phyloP scores from a whole-genome alignment of 1,140 invertebrate genomes.

The Tetramorium alpestre region DNA sequence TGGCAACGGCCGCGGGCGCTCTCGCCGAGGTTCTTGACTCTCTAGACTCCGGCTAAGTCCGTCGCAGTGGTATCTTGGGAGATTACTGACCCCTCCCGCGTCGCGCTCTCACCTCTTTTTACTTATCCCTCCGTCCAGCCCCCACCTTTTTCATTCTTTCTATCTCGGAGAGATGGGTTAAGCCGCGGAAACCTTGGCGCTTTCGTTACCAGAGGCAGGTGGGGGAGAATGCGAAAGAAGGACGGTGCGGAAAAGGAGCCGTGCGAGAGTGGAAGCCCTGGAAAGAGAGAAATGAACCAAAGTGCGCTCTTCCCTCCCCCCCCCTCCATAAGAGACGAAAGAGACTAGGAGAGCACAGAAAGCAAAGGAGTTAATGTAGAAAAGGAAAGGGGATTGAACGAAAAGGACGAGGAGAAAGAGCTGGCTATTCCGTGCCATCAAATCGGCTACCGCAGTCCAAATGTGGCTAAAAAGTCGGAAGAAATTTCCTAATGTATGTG shows the following conservation, averaged over 20 bases:
- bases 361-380: conserved; percentile 43
- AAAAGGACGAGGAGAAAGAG: conserved; percentile 24
- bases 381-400: conserved; percentile 3
- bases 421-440: conserved; percentile 73
- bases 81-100: conserved; percentile 57
- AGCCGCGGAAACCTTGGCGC: conserved; percentile 63
- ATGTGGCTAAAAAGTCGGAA: conserved; percentile 77
- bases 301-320: neutral
- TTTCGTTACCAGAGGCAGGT: conserved; percentile 58
- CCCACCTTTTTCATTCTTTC: conserved; percentile 58
- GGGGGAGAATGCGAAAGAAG: neutral
- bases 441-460: conserved; percentile 47
- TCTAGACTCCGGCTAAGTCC: conserved; percentile 57
- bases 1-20: conserved; percentile 80
- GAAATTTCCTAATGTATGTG: conserved; percentile 83
- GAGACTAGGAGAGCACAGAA: neutral
- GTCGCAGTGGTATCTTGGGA: conserved; percentile 68
- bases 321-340: neutral
- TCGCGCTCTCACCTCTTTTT: conserved; percentile 34
- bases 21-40: conserved; percentile 80
- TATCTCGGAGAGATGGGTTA: conserved; percentile 24
- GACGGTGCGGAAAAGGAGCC: conserved; percentile 4
- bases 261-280: conserved; percentile 31
- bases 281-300: conserved; percentile 45
- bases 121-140: conserved; percentile 62